phyloP scores from a whole-genome alignment of 2,797 vertebrate species.

The Urosaurus nigricauda region DNA sequence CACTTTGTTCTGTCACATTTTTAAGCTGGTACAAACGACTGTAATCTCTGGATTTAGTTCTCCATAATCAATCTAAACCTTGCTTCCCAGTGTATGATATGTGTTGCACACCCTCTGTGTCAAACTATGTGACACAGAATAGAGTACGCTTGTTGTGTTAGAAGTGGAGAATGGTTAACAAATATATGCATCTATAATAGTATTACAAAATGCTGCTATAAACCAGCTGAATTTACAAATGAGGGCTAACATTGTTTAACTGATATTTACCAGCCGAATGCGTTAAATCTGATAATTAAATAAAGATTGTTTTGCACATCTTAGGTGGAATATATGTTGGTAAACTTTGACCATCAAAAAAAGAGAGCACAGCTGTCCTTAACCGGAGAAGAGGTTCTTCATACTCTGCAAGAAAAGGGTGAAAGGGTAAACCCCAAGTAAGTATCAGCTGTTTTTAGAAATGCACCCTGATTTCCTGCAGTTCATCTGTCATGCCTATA shows the following conservation, averaged over 20 bases:
- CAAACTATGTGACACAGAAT: neutral
- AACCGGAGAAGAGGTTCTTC: conserved; percentile 87
- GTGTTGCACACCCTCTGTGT: neutral
- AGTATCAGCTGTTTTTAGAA: conserved; percentile 73
- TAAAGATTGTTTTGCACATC: conserved; percentile 52
- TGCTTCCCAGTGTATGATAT: conserved; percentile 54
- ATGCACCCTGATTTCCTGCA: neutral
- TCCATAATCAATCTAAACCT: conserved; percentile 25
- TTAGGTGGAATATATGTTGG: conserved; percentile 97
- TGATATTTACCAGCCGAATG: neutral
- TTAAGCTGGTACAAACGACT: conserved; percentile 32
- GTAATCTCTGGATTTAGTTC: conserved; percentile 38
- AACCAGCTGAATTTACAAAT: neutral
- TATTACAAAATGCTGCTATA: too few species aligned
- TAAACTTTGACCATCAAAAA: conserved; percentile 90
- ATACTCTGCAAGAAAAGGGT: conserved; percentile 92
- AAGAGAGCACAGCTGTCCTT: conserved; percentile 90
- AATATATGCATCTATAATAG: neutral
- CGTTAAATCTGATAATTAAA: conserved; percentile 24
- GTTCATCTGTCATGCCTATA: neutral
- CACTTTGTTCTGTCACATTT: neutral
- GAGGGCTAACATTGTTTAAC: neutral
- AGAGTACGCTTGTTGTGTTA: conserved; percentile 15
- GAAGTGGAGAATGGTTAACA: fast-evolving
- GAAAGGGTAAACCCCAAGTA: conserved; percentile 96